Evolutionary conservation across 1,140 invertebrate genomes (phyloP).

Genomic region (Agraylea sexmaculata): DNA sequence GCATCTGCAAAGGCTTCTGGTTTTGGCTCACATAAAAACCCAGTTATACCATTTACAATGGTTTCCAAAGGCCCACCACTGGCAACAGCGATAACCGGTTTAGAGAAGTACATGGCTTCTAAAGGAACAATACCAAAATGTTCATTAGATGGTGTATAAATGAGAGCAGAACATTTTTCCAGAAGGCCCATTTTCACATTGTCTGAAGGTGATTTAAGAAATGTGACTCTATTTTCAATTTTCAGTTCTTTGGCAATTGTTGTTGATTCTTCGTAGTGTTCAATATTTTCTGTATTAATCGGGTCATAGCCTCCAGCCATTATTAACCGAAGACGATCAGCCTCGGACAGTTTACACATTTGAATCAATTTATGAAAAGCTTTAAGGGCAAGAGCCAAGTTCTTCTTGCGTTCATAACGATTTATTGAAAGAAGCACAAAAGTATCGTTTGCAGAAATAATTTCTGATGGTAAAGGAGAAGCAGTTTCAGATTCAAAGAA

Average conservation of each 20-base stretch:
- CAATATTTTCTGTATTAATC: conserved; percentile 78
- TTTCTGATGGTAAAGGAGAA: conserved; percentile 33
- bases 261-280: conserved; percentile 72
- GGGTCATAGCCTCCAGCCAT: conserved; percentile 96
- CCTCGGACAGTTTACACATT: conserved; percentile 41
- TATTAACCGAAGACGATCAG: conserved; percentile 65
- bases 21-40: conserved; percentile 68
- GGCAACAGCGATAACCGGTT: conserved; percentile 90
- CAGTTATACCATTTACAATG: conserved; percentile 75
- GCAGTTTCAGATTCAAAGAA: conserved; percentile 53
- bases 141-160: conserved; percentile 95
- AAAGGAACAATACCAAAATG: conserved; percentile 99
- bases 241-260: conserved; percentile 50
- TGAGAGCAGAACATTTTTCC: conserved; percentile 56
- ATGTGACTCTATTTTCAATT: conserved; percentile 65
- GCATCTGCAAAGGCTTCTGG: conserved; percentile 63
- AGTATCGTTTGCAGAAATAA: no score
- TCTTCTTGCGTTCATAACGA: conserved; percentile 96
- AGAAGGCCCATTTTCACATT: conserved; percentile 72
- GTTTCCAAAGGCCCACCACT: conserved; percentile 95
- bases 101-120: conserved; percentile 91
- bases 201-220: conserved; percentile 81
- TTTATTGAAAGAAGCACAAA: conserved; percentile 88
- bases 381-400: conserved; percentile 71
- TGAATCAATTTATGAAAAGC: conserved; percentile 59